Conservation (phyloP, 1,140 invertebrate genomes). For the Olivierus martensii region DNA sequence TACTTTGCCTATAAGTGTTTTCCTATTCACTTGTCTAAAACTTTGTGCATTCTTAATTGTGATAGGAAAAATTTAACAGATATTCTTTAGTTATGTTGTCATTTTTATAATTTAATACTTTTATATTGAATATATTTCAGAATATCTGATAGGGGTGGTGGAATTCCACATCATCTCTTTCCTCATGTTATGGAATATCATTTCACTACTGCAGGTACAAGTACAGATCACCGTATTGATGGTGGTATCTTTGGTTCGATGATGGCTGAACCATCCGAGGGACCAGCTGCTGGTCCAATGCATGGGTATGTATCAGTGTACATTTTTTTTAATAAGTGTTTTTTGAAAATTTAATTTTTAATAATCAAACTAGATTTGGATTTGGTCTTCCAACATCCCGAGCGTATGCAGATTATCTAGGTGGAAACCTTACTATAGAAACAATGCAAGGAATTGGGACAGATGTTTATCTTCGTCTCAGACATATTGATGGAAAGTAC, state of each 20-base stretch:
- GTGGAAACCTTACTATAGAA: slow-evolving; percentile 38
- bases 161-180: slow-evolving; percentile 38
- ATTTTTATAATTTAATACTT: too few species aligned
- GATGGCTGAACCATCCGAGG: slow-evolving; percentile 31
- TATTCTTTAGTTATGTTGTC: too few species aligned
- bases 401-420: slow-evolving; percentile 45
- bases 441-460: slow-evolving; percentile 45
- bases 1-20: too few species aligned
- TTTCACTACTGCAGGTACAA: slow-evolving; percentile 39
- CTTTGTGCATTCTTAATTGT: too few species aligned
- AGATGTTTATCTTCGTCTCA: slow-evolving; percentile 42
- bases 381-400: slow-evolving; percentile 44
- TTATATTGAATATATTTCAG: too few species aligned
- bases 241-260: slow-evolving; percentile 36
- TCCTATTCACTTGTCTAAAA: too few species aligned
- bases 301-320: slow-evolving; percentile 37
- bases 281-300: slow-evolving; percentile 38
- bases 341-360: too few species aligned
- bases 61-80: too few species aligned
- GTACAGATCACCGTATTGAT: slow-evolving; percentile 25
- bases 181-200: slow-evolving; percentile 42
- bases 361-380: slow-evolving; percentile 44
- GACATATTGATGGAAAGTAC: slow-evolving; percentile 40
- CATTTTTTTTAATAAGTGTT: too few species aligned
- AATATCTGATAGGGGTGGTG: slow-evolving; percentile 44